Evolutionary conservation across 2,888 invertebrate genomes (phyloP).

Genomic region (Microplitis deprimator): DNA sequence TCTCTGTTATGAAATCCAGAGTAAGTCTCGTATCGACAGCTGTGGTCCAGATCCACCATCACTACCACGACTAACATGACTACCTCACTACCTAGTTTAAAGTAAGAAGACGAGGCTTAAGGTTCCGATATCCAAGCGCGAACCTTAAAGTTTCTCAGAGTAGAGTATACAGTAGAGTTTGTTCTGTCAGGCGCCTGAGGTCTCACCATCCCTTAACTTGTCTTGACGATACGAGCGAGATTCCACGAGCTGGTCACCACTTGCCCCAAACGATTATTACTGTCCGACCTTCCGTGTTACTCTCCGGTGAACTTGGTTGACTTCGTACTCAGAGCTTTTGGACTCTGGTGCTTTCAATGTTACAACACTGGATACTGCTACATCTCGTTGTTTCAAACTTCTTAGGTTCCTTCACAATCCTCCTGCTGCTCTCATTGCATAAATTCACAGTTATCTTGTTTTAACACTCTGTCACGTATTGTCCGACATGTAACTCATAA

Average conservation of each 20-base stretch:
- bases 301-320: slow-evolving; percentile 32
- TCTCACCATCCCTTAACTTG: slow-evolving; percentile 39
- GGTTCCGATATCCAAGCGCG: slow-evolving; percentile 25
- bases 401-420: slow-evolving; percentile 29
- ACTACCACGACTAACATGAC: slow-evolving; percentile 8
- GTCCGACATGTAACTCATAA: slow-evolving; percentile 36
- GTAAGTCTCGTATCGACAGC: slow-evolving; percentile 30
- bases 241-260: slow-evolving; percentile 53
- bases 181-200: slow-evolving; percentile 35
- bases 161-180: slow-evolving; percentile 24
- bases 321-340: slow-evolving; percentile 28
- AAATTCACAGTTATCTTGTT: slow-evolving; percentile 27
- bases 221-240: slow-evolving; percentile 48
- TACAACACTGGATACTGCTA: slow-evolving; percentile 10
- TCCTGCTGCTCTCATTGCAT: slow-evolving; percentile 19
- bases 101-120: slow-evolving; percentile 13
- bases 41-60: slow-evolving; percentile 1
- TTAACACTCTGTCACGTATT: slow-evolving; percentile 37
- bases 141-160: slow-evolving; percentile 25
- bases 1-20: slow-evolving; percentile 1
- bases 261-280: slow-evolving; percentile 55
- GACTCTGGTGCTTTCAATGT: slow-evolving; percentile 21
- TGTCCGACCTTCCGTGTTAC: slow-evolving; percentile 48
- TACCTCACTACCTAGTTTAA: slow-evolving; percentile 19
- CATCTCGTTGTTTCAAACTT: slow-evolving; percentile 22